Evolutionary conservation across 1,140 invertebrate species (phyloP).

Genomic region (Geopemphigus sp.): DNA sequence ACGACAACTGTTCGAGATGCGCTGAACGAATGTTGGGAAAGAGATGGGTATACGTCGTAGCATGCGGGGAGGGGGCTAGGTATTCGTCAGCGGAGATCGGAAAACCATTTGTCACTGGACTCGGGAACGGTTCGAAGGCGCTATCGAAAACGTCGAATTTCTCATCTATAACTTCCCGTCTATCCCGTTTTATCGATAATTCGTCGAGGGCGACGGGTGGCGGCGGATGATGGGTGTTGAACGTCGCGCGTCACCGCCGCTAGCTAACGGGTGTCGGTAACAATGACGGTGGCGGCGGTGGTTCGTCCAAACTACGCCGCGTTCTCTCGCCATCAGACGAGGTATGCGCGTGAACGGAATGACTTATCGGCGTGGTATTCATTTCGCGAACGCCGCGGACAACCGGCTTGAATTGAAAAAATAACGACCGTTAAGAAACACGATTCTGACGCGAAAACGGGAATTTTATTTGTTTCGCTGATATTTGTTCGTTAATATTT

Average conservation of each 20-base stretch:
- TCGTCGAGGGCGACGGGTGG: too few relatives aligned
- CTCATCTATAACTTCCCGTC: background rate
- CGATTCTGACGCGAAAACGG: background rate
- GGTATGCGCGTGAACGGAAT: background rate
- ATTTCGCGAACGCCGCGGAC: too few relatives aligned
- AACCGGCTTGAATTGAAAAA: background rate
- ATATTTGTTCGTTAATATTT: background rate
- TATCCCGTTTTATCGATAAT: background rate
- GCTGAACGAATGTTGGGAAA: background rate
- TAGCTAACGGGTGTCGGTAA: background rate
- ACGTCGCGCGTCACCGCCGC: too few relatives aligned
- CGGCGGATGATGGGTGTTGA: background rate
- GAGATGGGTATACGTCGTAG: background rate
- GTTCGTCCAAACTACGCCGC: background rate
- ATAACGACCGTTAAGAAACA: background rate
- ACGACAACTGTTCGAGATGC: background rate
- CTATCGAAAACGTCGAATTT: background rate
- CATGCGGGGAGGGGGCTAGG: too few relatives aligned
- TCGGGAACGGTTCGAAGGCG: too few relatives aligned
- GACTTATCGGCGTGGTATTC: background rate
- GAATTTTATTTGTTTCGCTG: background rate
- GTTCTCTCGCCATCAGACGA: background rate
- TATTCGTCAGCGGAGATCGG: background rate
- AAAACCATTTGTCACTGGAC: background rate
- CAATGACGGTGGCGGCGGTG: background rate